Percentiles rank a stretch among this genome's conserved stretches.
phyloP scores from a whole-genome alignment of 2,888 invertebrate genomes.

The Drosophila infuscata region DNA sequence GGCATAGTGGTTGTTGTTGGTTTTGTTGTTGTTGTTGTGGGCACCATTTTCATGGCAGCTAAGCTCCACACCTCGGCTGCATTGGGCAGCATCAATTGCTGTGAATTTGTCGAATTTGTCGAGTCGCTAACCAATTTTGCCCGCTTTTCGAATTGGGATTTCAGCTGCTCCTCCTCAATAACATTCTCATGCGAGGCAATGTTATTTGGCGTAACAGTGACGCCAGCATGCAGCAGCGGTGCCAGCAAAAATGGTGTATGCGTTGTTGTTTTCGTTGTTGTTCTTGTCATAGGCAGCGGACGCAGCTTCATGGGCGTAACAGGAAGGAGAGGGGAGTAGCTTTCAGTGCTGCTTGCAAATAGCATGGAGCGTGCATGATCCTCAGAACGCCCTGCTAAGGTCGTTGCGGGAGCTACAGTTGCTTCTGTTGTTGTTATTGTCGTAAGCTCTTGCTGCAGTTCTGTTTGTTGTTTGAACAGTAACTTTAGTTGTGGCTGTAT shows the following conservation, averaged over 20 bases:
- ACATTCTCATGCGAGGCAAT: constrained; percentile 62
- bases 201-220: constrained; percentile 30
- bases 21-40: constrained; percentile 33
- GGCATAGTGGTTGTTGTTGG: constrained; percentile 10
- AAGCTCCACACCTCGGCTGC: constrained; percentile 83
- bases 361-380: constrained; percentile 68
- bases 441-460: background rate
- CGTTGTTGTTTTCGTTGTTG: constrained; percentile 29
- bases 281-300: constrained; percentile 49
- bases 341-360: constrained; percentile 49
- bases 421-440: constrained; percentile 20
- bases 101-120: constrained; percentile 77
- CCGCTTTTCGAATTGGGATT: constrained; percentile 71
- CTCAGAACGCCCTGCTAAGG: constrained; percentile 31
- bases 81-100: constrained; percentile 80
- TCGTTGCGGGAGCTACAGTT: background rate
- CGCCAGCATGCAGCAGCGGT: constrained; percentile 34
- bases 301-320: constrained; percentile 72
- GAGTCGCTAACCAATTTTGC: constrained; percentile 80
- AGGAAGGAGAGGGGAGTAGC: constrained; percentile 1
- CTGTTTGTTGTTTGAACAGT: background rate
- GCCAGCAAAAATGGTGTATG: constrained; percentile 30
- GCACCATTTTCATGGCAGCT: constrained; percentile 80
- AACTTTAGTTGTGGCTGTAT: background rate
- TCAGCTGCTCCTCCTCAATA: constrained; percentile 62